These are phyloP conservation scores for Halictus quadricinctus DNA, from an alignment of 2,888 invertebrate genomes.

Conservation along the genomic window DNA sequence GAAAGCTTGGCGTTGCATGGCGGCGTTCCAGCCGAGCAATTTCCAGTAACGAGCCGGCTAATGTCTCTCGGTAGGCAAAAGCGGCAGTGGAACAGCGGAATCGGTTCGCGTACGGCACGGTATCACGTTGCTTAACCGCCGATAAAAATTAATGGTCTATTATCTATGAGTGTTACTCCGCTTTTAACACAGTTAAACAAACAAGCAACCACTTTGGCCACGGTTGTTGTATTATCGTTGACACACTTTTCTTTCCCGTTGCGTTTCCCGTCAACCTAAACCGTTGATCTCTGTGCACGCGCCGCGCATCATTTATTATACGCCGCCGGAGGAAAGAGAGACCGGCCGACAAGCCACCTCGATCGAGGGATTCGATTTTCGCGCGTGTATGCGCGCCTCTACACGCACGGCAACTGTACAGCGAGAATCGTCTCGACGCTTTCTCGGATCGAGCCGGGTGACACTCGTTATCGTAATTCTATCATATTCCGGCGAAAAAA, in stretches of 20 bases:
- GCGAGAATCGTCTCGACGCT: slow-evolving; percentile 47
- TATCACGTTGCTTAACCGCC: slow-evolving; percentile 49
- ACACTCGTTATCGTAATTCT: slow-evolving; percentile 50
- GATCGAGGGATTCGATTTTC: slow-evolving; percentile 41
- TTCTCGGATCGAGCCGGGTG: slow-evolving; percentile 25
- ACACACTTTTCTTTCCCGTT: slow-evolving; percentile 52
- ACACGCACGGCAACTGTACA: background rate
- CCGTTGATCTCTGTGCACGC: slow-evolving; percentile 25
- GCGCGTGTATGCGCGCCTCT: background rate
- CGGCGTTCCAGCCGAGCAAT: slow-evolving; percentile 13
- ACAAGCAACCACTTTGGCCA: slow-evolving; percentile 47
- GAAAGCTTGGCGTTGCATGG: background rate
- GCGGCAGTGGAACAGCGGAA: slow-evolving; percentile 18
- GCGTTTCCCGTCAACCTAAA: slow-evolving; percentile 32
- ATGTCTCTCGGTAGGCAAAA: slow-evolving; percentile 3
- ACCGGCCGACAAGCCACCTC: background rate
- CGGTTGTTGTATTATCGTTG: slow-evolving; percentile 52
- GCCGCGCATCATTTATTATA: slow-evolving; percentile 30
- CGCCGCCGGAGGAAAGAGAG: background rate
- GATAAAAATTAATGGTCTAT: slow-evolving; percentile 65
- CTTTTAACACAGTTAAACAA: slow-evolving; percentile 48
- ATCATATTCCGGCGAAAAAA: slow-evolving; percentile 39
- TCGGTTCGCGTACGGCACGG: slow-evolving; percentile 28
- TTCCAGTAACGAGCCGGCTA: slow-evolving; percentile 18
- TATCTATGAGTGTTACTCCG: slow-evolving; percentile 59